phyloP scores from a whole-genome alignment of 2,888 invertebrate species.

The Coelinius sp. region DNA sequence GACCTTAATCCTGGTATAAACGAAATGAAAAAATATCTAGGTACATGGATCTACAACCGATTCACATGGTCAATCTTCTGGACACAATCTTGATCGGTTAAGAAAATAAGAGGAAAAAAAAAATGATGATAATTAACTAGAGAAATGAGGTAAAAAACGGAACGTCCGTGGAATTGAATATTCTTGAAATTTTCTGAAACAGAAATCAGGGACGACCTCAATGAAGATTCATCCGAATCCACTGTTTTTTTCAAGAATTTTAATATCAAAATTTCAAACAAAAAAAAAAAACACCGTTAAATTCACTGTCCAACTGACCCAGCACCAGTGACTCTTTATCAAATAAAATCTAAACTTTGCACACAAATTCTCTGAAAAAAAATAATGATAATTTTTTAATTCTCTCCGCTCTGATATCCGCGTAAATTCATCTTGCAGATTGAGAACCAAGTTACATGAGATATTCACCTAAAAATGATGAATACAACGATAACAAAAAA shows the following conservation, averaged over 20 bases:
- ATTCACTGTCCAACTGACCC: background rate
- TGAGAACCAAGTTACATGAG: conserved; percentile 34
- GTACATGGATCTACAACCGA: background rate
- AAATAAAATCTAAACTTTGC: background rate
- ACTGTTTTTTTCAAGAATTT: conserved; percentile 1
- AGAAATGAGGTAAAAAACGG: conserved; percentile 34
- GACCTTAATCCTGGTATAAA: background rate
- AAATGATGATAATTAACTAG: background rate
- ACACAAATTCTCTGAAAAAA: background rate
- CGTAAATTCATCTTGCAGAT: background rate
- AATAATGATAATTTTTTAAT: background rate
- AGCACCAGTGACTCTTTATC: background rate
- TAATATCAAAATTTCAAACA: background rate
- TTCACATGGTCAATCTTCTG: conserved; percentile 36
- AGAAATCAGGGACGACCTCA: conserved; percentile 14
- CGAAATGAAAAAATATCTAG: background rate
- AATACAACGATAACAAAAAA: conserved; percentile 45
- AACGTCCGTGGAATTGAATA: conserved; percentile 26
- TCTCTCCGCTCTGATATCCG: background rate
- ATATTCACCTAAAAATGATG: conserved; percentile 21
- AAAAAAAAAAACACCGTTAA: background rate
- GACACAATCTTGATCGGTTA: conserved; percentile 23
- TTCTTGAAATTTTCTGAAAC: conserved; percentile 26
- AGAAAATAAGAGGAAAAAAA: background rate
- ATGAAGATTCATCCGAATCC: conserved; percentile 29